Base-by-base conservation (phyloP, 2,113 vertebrate genomes). In the Azemiops feae region DNA sequence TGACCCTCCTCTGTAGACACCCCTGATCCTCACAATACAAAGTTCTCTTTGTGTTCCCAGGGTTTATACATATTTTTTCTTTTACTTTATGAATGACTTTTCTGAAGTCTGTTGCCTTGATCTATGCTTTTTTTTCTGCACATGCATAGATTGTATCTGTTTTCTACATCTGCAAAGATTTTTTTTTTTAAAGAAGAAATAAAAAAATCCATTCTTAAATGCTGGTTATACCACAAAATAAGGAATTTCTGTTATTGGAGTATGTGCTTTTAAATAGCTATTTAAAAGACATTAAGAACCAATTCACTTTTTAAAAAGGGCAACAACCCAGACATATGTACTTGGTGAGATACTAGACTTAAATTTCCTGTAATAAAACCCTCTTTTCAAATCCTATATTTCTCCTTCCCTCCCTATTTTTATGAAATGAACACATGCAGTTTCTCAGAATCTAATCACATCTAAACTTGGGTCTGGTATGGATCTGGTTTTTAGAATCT, bases 321-420 rank as follows among this genome's bases (percentile, higher is more conserved):
- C 3, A 47, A 20, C 34, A 91, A 57, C 25, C 53, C 90, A 91
- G 74, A 57, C 90, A 57, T 85, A 57, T 45, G 10, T 30, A 85
- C 52, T 45, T 86, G 39, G 74, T 55, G 25, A 55, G 23, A 91
- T 91, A 57, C 39, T 91, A 57, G 53, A 91, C 90, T 57, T 85
- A 91, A 45, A 86, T 91, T 91, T 91, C 90, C 74, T 86, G 90
- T 57, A 54, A 86, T 91, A 91, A 86, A 57, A 91, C 34, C 53
- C 30, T 81, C 39, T 27, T 52, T 91, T 91, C 53, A 27, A 91
- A 85, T 86, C 25, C 39, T 91, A 20, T 85, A 45, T 43, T 34
- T 20, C 22, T 10, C 64, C 64, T 58, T 34, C 89, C 20, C 89
- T 43, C 69, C 20, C 69, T 18, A 20, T 45, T 55, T 91, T 91